Evolutionary conservation across 2,797 vertebrate genomes (phyloP), one percentile per base, ranked within the genome.

Genomic region (Tolypeutes matacus): DNA sequence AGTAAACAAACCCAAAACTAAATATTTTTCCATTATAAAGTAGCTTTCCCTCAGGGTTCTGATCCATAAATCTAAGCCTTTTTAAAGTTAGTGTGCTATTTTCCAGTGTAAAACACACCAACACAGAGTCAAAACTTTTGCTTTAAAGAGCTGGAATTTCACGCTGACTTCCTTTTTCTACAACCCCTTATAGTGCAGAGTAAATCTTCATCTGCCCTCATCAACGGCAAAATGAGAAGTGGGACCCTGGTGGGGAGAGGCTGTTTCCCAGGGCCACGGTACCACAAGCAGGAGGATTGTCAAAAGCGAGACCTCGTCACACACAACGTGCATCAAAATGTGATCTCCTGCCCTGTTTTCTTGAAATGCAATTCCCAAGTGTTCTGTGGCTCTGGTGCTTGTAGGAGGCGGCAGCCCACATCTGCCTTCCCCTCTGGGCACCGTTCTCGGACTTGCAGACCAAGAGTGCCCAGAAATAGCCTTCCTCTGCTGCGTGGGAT

Each of bases 251-350:
- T 5, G 23, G 20, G 15, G 58, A 31, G 9, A 62, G 12, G 21
- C 13, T 46, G 7, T 13, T 77, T 39, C 20, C 7, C 23, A 62
- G 39, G 29, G 2, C 29, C 12, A 31, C 67, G 34, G 2, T 6
- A 4, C 2, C 2, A 3, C 10, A 9, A 34, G 10, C 2, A 0
- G 4, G 39, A 65, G 49, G 39, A 18, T 1, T 29, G 76, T 42
- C 34, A 34, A 2, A 3, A 0, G 1, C 17, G 11, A 39, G 13
- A 18, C 67, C 31, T 0, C 21, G 14, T 29, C 51, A 7, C 1
- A 12, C 1, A 5, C 1, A 20, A 1, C 2, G 39, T 1, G 14
- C 5, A 17, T 4, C 5, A 1, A 25, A n/a, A 62, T 8, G 9
- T 1, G 3, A 3, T 51, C 53, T 42, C 67, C 18, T 46, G 2